Conservation (phyloP, 1,140 invertebrate species). For the Penaeus indicus region DNA sequence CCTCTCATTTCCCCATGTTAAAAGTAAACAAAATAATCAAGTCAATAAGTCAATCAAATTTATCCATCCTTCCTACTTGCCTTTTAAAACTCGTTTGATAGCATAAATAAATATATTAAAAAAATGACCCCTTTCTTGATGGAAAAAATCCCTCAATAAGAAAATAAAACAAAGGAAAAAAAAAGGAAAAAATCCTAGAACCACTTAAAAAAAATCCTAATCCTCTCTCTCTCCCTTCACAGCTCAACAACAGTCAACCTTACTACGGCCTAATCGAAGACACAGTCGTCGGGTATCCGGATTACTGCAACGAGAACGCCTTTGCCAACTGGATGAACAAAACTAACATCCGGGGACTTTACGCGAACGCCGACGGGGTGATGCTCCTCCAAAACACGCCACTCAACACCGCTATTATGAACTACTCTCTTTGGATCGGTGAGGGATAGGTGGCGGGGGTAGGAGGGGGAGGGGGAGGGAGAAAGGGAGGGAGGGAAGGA, state of each 20-base stretch:
- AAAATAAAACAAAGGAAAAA: too few relatives aligned
- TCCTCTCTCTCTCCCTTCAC: background rate
- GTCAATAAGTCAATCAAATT: too few relatives aligned
- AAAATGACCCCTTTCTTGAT: too few relatives aligned
- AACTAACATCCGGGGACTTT: background rate
- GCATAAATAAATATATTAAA: too few relatives aligned
- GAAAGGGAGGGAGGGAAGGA: background rate
- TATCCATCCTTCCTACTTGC: too few relatives aligned
- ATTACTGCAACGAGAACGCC: constrained; percentile 43
- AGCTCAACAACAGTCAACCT: constrained; percentile 1
- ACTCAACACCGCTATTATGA: constrained; percentile 36
- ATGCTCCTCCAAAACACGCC: constrained; percentile 60
- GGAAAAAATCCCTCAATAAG: too few relatives aligned
- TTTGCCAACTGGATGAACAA: constrained; percentile 23
- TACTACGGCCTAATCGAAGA: constrained; percentile 41
- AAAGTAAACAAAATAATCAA: too few relatives aligned
- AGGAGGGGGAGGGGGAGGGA: background rate
- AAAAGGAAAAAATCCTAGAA: too few relatives aligned
- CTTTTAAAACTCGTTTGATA: too few relatives aligned
- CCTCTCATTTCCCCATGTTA: too few relatives aligned
- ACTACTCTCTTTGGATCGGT: constrained; percentile 18
- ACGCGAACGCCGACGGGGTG: constrained; percentile 44
- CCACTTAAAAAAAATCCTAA: too few relatives aligned
- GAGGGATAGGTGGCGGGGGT: background rate
- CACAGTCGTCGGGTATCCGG: constrained; percentile 37